Percentiles rank a stretch among this genome's conserved stretches.
Conservation (phyloP, 2,888 invertebrate species). For the Boloria selene region DNA sequence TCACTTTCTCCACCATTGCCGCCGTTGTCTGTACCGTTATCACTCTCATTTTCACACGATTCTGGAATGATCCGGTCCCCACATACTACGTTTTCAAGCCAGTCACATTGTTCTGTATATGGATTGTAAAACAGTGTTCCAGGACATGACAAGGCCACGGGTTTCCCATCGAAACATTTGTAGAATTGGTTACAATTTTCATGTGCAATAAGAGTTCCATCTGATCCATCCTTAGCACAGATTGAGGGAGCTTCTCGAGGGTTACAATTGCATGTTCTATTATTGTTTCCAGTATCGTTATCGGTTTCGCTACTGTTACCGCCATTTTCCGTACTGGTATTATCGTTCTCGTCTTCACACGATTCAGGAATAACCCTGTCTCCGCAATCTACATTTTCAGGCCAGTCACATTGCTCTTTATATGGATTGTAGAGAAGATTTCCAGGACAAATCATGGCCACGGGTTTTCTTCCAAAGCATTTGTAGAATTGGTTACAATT, state of each 20-base stretch:
- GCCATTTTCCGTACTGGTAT: conserved; percentile 10
- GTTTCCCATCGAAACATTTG: conserved; percentile 42
- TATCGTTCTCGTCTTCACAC: conserved; percentile 16
- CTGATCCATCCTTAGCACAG: conserved; percentile 44
- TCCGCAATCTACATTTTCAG: conserved; percentile 51
- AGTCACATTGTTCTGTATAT: conserved; percentile 46
- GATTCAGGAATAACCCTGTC: conserved; percentile 43
- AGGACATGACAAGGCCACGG: conserved; percentile 43
- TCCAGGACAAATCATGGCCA: no score
- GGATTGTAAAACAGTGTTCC: conserved; percentile 46
- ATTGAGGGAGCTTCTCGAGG: conserved; percentile 45
- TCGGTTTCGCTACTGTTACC: conserved; percentile 2
- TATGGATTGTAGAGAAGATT: no score
- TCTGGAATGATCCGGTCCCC: conserved; percentile 44
- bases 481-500: no score
- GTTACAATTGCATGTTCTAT: conserved; percentile 39
- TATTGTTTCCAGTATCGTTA: conserved; percentile 11
- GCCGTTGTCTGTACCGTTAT: conserved; percentile 6
- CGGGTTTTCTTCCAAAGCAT: no score
- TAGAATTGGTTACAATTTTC: conserved; percentile 51
- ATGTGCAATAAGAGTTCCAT: conserved; percentile 48
- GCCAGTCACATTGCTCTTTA: conserved; percentile 53
- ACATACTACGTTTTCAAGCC: conserved; percentile 49
- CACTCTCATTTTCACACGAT: conserved; percentile 14
- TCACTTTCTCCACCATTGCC: background rate